Evolutionary conservation across 1,140 invertebrate species (phyloP), one percentile per base, ranked within the genome.

Genomic region (Fopius arisanus): DNA sequence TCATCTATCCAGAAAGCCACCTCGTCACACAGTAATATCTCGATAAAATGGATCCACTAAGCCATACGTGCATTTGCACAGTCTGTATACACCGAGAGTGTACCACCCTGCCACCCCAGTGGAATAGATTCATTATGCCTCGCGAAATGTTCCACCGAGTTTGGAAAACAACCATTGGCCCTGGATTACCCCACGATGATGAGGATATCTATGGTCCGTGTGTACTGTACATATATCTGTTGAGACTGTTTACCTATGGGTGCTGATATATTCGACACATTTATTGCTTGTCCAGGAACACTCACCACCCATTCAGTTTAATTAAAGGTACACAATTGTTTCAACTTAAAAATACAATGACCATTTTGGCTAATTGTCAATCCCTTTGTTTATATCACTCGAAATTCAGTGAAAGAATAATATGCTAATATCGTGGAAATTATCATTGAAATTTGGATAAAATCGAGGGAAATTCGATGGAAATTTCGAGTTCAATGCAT

Each of bases 101-200:
- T 62, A 51, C n/a, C n/a, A n/a, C 71, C 37, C 26, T 70, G 74
- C 71, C 63, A 78, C 78, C 77, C 77, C 70, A 70, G 40, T 70
- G 78, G 71, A 82, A 84, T 79, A 79, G 82, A 83, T 80, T 80
- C 81, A 83, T 83, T 84, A 81, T 77, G 76, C 72, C 74, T 66
- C 26, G 62, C 14, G 14, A 65, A 31, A 31, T 65, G 62, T 65
- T 65, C 76, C 78, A 70, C 75, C 70, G 66, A 80, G 77, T 78
- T 81, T 77, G 33, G 78, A 79, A 81, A 82, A 83, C 79, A 83
- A 80, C 78, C 78, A 82, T 78, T 73, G 72, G 14, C n/a, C 75
- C 23, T 67, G 75, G 74, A 76, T 70, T 74, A 72, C 48, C 54
- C 63, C 54, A 73, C 33, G 62, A 59, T 76, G 70, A 73, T 76